These are phyloP conservation scores for Metridium senile DNA, from an alignment of 92 coral and sea anemone genomes.

Conservation along the genomic window DNA sequence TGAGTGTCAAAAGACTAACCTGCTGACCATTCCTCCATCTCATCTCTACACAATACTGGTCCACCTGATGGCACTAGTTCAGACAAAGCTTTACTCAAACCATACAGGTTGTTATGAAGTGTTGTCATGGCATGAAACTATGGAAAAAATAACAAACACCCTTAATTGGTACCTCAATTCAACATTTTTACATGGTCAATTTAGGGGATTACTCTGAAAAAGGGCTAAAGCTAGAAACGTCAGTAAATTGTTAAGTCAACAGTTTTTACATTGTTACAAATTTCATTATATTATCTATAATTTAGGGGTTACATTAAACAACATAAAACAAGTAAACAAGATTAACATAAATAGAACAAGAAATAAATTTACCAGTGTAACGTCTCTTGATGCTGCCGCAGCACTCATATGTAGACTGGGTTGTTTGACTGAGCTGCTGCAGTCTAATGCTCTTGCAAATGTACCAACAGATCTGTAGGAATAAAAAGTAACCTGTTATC, in stretches of 20 bases:
- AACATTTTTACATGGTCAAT: no score
- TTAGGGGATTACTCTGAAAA: no score
- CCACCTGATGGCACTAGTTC: constrained; percentile 95
- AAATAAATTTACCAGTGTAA: constrained; percentile 75
- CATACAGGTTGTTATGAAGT: constrained; percentile 81
- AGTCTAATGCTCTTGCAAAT: constrained; percentile 98
- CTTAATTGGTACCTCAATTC: no score
- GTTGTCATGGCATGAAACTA: constrained; percentile 96
- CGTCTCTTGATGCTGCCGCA: constrained; percentile 97
- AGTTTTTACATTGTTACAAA: no score
- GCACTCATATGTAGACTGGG: constrained; percentile 99
- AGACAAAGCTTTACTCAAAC: constrained; percentile 86
- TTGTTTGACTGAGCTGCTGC: constrained; percentile 97
- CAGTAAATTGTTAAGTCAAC: no score
- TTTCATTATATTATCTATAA: no score
- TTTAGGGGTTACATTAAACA: no score
- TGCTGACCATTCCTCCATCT: constrained; percentile 99
- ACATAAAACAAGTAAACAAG: no score
- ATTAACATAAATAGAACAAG: neutral
- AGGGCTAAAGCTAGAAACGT: no score
- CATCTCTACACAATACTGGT: constrained; percentile 96
- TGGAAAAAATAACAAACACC: constrained; percentile 13
- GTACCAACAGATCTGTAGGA: constrained; percentile 90
- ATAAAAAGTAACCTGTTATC: neutral
- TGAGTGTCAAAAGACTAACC: no score